These are phyloP conservation scores for Rana temporaria DNA, from an alignment of 2,113 vertebrate species.

Conservation along the genomic window DNA sequence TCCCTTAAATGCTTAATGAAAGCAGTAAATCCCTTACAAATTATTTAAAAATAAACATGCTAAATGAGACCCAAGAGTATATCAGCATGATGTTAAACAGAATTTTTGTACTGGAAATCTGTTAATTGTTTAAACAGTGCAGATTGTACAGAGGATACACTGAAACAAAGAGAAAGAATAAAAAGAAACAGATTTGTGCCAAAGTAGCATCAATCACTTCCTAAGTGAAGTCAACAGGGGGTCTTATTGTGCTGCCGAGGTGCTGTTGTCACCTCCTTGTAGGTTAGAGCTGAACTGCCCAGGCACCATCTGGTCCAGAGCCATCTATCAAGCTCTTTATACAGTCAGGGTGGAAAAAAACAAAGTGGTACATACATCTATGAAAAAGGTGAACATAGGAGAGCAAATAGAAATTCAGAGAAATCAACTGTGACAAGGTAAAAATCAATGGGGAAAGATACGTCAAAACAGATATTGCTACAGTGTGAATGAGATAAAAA, in stretches of 20 bases:
- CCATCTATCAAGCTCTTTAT: constrained; percentile 46
- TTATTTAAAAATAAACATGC: constrained; percentile 46
- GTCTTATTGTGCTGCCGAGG: constrained; percentile 43
- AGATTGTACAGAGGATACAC: constrained; percentile 9
- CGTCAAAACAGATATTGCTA: too few relatives aligned
- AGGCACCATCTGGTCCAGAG: constrained; percentile 54
- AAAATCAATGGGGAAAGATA: neutral
- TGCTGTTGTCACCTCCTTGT: constrained; percentile 49
- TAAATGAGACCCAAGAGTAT: constrained; percentile 40
- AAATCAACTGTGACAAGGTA: neutral
- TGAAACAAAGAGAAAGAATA: neutral
- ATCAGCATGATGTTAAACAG: constrained; percentile 22
- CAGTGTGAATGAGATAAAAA: too few relatives aligned
- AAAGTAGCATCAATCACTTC: constrained; percentile 54
- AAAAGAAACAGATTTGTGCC: constrained; percentile 39
- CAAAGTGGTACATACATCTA: constrained; percentile 18
- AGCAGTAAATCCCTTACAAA: constrained; percentile 33
- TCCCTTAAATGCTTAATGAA: constrained; percentile 43
- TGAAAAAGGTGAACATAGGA: constrained; percentile 21
- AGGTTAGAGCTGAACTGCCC: constrained; percentile 50
- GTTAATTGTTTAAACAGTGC: constrained; percentile 51
- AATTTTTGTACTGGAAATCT: constrained; percentile 23
- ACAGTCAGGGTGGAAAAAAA: constrained; percentile 21
- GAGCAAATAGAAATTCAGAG: constrained; percentile 1
- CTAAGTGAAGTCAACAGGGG: constrained; percentile 53